Base-by-base conservation (phyloP, 1,140 invertebrate genomes). In the Sycophila sp. region DNA sequence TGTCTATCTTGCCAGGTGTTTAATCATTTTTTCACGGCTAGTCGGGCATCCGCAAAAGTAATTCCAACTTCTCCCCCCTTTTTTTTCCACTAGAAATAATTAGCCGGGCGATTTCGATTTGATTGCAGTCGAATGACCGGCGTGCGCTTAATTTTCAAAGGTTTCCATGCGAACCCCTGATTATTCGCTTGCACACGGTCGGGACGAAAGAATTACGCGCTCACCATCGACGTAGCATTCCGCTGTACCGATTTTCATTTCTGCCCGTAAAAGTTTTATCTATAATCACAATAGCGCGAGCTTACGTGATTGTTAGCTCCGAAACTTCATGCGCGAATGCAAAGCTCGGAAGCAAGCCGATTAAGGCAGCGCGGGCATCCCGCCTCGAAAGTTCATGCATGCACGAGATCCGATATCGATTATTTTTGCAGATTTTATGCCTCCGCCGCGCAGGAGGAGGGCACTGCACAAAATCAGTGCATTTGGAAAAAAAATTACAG, bases 231-330 rank as follows among this genome's bases (percentile, higher is more conserved):
- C 42, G 40, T 34, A 24, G 11, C 0, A 17, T 17, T 58, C 17
- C 24, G 8, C 13, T 11, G 30, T 24, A 22, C 28, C 13, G 45
- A 53, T 68, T 59, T 51, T 26, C 24, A 68, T 68, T 68, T 60
- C 38, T 59, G 6, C 17, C 26, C 22, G 38, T 51, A 45, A 60
- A 68, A 59, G n/a, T 49, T 59, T 34, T 13, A 58, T 68, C 42
- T 17, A 22, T 22, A 68, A 59, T 60, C 45, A 17, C 30, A 59
- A 60, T 6, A 34, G 45, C 26, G 42, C 36, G 49, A 24, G 66
- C 32, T 68, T 60, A 67, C 55, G 38, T n/a, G 51, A 58, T 58
- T 67, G 38, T 58, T 42, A 30, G 32, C 8, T 17, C 38, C 19
- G 55, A 34, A 68, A 30, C 30, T 60, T 68, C 17, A 59, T 59